Conservation (phyloP, 2,797 vertebrate species). For the Graptemys geographica region DNA sequence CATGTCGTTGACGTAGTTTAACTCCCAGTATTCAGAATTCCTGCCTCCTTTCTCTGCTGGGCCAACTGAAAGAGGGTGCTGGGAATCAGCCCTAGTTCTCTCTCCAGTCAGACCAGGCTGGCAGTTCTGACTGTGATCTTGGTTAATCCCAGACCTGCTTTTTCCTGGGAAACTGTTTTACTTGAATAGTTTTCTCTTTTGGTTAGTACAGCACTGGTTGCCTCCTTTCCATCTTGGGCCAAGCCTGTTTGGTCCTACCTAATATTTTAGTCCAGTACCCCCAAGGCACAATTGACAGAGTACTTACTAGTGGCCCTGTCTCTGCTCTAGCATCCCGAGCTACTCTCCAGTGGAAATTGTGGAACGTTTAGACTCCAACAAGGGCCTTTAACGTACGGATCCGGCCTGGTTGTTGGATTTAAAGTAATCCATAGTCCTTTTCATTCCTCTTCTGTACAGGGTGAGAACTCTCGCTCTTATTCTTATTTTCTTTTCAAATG, state of each 20-base stretch:
- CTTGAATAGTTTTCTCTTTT: conserved; percentile 67
- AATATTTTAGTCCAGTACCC: background rate
- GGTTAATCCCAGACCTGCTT: background rate
- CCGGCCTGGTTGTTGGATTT: background rate
- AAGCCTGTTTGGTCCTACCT: conserved; percentile 54
- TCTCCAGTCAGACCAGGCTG: background rate
- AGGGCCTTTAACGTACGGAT: too few species aligned
- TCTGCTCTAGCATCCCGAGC: background rate
- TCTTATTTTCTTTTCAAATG: too few species aligned
- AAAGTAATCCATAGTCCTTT: background rate
- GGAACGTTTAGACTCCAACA: background rate
- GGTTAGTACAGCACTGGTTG: conserved; percentile 37
- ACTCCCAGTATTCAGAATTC: too few species aligned
- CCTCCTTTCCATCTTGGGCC: conserved; percentile 65
- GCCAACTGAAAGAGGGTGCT: too few species aligned
- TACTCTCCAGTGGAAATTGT: background rate
- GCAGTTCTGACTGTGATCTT: background rate
- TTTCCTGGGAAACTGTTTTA: conserved; percentile 61
- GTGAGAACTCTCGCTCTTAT: background rate
- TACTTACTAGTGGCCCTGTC: background rate
- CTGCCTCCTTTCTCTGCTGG: too few species aligned
- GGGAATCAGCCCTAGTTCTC: background rate
- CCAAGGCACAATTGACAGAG: conserved; percentile 14
- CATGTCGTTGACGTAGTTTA: too few species aligned
- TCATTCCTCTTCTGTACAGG: background rate